Percentiles rank a stretch among this genome's conserved stretches.
Conservation (phyloP, 2,888 invertebrate species). For the Agrypnus murinus region DNA sequence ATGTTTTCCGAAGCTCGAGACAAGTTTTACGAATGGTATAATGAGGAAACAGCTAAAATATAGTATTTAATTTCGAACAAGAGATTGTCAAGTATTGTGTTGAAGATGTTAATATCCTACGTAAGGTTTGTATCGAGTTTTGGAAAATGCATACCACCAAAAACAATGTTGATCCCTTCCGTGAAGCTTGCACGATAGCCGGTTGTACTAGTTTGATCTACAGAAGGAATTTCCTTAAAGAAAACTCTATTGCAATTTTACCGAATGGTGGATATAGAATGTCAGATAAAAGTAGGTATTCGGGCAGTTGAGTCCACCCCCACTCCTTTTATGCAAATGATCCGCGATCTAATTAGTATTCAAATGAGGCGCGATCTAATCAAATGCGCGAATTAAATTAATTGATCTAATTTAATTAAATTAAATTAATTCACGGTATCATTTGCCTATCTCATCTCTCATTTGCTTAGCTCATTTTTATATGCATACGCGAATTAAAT, state of each 20-base stretch:
- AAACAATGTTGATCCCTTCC: constrained; percentile 59
- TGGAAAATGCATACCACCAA: constrained; percentile 53
- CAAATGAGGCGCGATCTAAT: too few species aligned
- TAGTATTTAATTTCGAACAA: constrained; percentile 60
- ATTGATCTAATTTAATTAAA: too few species aligned
- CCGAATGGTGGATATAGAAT: constrained; percentile 56
- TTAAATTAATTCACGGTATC: too few species aligned
- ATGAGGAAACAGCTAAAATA: too few species aligned
- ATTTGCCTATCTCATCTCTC: too few species aligned
- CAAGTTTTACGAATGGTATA: constrained; percentile 55
- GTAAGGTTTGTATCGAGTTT: constrained; percentile 58
- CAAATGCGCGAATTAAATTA: too few species aligned
- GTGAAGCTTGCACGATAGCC: constrained; percentile 56
- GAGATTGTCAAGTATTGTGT: constrained; percentile 60
- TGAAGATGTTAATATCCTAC: constrained; percentile 15
- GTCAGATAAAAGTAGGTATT: too few species aligned
- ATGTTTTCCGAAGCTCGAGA: constrained; percentile 50
- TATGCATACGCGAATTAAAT: too few species aligned
- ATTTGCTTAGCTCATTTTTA: too few species aligned
- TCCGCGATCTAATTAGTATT: too few species aligned
- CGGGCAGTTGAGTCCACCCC: too few species aligned
- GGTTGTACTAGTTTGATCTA: constrained; percentile 58
- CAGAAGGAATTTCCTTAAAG: constrained; percentile 57
- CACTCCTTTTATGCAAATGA: too few species aligned
- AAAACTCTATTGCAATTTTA: constrained; percentile 59